Base-by-base conservation (phyloP, 2,888 invertebrate genomes). In the Zygogramma bicolorata region DNA sequence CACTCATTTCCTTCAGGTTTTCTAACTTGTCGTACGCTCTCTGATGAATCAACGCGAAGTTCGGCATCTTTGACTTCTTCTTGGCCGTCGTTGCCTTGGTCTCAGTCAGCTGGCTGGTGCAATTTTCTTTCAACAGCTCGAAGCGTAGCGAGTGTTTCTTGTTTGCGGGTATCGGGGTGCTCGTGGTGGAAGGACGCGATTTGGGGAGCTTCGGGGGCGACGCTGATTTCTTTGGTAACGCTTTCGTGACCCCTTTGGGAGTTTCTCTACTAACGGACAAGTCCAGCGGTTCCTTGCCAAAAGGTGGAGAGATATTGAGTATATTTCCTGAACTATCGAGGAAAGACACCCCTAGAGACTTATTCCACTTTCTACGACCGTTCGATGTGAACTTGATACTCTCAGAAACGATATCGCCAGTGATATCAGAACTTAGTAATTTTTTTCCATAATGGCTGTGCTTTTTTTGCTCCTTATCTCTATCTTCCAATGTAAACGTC, bases 21-120 rank as follows among this genome's bases (percentile, higher is more conserved):
- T 93, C 93, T 91, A 93, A 92, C 86, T 90, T 90, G 29, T 88
- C 88, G 81, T 92, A 93, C 65, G 90, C 88, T 79, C 89, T 90
- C 83, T 91, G 88, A 81, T 94, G 94, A 65, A 94, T 88, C 3
- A 90, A 89, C 0, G 91, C 89, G 84, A 94, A 94, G 86, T 94
- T 91, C 0, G 94, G 94, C 82, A 92, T 85, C 86, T 90, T 91
- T 4, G 70, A 67, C n/a, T 25, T 59, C 8, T 71, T 53, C 46
- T 40, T 73, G 20, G 70, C 34, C 2, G 29, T 59, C 2, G 31
- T n/a, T n/a, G n/a, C 49, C n/a, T 57, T 31, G 29, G n/a, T 62
- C 22, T 65, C 59, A 20, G 59, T 40, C 18, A 59, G 27, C 46
- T 63, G 70, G 3, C n/a, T 18, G 1, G 8, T 53, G 4, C 27